Evolutionary conservation across 2,113 vertebrate genomes (phyloP).

Genomic region (Xiphophorus maculatus): DNA sequence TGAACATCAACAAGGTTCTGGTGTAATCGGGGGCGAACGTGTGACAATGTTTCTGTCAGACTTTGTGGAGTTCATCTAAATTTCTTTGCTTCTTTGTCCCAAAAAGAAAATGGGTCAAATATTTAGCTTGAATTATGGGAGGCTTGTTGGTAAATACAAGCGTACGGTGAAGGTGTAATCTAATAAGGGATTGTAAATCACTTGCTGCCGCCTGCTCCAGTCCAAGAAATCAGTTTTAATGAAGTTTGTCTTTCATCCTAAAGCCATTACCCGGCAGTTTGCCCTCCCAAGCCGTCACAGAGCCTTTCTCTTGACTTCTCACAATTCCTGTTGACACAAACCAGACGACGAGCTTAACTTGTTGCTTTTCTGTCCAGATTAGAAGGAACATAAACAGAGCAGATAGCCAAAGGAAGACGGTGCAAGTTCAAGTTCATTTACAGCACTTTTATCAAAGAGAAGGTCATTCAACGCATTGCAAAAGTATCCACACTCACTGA

Average conservation of each 20-base stretch:
- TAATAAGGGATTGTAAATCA: too few species aligned
- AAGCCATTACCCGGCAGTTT: neutral
- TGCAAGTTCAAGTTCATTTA: slow-evolving; percentile 7
- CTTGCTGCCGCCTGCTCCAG: too few species aligned
- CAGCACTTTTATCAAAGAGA: neutral
- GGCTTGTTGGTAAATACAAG: too few species aligned
- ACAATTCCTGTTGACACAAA: slow-evolving; percentile 1
- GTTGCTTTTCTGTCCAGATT: slow-evolving; percentile 18
- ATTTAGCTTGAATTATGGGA: too few species aligned
- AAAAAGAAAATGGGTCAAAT: too few species aligned
- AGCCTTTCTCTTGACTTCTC: neutral
- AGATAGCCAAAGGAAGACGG: neutral
- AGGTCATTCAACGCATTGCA: neutral
- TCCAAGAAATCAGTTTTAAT: too few species aligned
- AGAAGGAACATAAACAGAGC: slow-evolving; percentile 11
- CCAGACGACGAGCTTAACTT: neutral
- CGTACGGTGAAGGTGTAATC: too few species aligned
- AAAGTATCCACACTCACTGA: neutral
- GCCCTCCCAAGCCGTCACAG: neutral
- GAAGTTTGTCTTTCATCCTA: too few species aligned
- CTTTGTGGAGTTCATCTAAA: too few species aligned
- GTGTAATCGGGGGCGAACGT: neutral
- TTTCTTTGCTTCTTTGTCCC: neutral
- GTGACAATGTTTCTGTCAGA: too few species aligned
- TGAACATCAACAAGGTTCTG: neutral